Percentiles rank a stretch among this genome's conserved stretches.
Evolutionary conservation across 2,888 invertebrate genomes (phyloP).

Genomic region (Nomada fucata): DNA sequence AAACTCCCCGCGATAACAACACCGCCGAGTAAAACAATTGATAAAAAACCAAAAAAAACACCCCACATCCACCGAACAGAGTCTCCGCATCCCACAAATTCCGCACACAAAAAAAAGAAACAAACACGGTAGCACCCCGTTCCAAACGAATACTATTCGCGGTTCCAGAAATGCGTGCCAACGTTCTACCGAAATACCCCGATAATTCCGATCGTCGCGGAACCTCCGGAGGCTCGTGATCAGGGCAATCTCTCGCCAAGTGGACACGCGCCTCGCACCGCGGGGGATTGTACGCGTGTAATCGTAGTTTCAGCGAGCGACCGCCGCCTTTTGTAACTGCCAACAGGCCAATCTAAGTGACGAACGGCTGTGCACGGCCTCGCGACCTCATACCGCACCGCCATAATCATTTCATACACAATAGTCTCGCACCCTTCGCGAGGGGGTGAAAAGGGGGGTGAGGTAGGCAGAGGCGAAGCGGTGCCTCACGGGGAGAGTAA

Average conservation of each 20-base stretch:
- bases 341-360: slow-evolving; percentile 81
- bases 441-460: slow-evolving; percentile 42
- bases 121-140: too few species aligned
- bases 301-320: slow-evolving; percentile 57
- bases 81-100: too few species aligned
- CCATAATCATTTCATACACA: slow-evolving; percentile 83
- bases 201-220: slow-evolving; percentile 11
- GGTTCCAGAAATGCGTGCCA: not conserved
- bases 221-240: slow-evolving; percentile 19
- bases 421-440: slow-evolving; percentile 74
- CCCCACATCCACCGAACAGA: too few species aligned
- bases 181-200: slow-evolving; percentile 10
- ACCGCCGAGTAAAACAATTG: too few species aligned
- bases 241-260: slow-evolving; percentile 43
- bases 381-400: slow-evolving; percentile 79
- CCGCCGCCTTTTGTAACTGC: slow-evolving; percentile 77
- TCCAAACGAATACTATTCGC: not conserved
- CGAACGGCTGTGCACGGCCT: slow-evolving; percentile 79
- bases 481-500: slow-evolving; percentile 79
- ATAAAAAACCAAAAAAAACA: too few species aligned
- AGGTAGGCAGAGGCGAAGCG: slow-evolving; percentile 36
- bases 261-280: not conserved
- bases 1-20: too few species aligned
- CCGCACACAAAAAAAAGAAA: too few species aligned
- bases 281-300: slow-evolving; percentile 35